These are phyloP conservation scores for Carabus problematicus DNA, from an alignment of 2,888 invertebrate genomes.

Conservation along the genomic window DNA sequence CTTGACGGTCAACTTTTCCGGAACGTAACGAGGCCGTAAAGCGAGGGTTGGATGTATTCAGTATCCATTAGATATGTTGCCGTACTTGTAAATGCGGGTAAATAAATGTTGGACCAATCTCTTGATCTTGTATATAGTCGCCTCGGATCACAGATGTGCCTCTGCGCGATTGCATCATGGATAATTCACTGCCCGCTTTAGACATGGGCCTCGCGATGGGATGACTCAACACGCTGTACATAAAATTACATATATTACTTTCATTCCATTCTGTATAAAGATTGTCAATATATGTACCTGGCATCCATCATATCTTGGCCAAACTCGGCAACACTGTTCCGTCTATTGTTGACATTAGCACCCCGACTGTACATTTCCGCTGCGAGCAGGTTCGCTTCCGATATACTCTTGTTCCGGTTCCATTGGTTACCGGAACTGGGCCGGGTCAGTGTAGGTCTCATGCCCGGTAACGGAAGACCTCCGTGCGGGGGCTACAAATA, in stretches of 20 bases:
- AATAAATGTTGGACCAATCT: slow-evolving; percentile 60
- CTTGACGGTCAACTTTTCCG: too few species aligned
- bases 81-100: slow-evolving; percentile 73
- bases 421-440: slow-evolving; percentile 50
- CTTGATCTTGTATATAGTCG: slow-evolving; percentile 66
- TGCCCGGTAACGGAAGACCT: slow-evolving; percentile 74
- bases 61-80: too few species aligned
- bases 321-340: slow-evolving; percentile 69
- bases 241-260: neutral
- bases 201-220: slow-evolving; percentile 69
- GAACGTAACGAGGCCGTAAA: too few species aligned
- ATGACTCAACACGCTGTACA: slow-evolving; percentile 62
- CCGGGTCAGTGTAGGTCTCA: slow-evolving; percentile 58
- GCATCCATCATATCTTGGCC: slow-evolving; percentile 62
- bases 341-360: slow-evolving; percentile 58
- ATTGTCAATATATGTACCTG: too few species aligned
- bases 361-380: slow-evolving; percentile 63
- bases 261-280: slow-evolving; percentile 13
- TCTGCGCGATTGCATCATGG: slow-evolving; percentile 63
- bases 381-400: slow-evolving; percentile 84
- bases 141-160: slow-evolving; percentile 64
- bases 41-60: too few species aligned
- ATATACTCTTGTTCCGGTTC: slow-evolving; percentile 72
- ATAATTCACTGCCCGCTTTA: slow-evolving; percentile 71
- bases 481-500: slow-evolving; percentile 53